These are phyloP conservation scores for Lycaon pictus DNA, from an alignment of 2,113 vertebrate species.

Conservation along the genomic window DNA sequence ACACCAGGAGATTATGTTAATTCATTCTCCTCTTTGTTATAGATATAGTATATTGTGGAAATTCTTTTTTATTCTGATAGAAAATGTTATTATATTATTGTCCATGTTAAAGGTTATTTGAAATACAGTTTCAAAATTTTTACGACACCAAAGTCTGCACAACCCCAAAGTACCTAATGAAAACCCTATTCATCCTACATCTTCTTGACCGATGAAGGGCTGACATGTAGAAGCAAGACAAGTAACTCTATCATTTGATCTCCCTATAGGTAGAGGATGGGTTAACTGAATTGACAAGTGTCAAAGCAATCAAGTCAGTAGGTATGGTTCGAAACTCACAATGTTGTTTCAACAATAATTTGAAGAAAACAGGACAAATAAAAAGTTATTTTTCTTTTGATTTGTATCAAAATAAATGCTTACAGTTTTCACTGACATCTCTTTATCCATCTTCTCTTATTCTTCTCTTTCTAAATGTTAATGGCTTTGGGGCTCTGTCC, in stretches of 20 bases:
- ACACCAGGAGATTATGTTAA: background rate
- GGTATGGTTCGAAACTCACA: background rate
- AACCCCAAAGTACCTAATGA: background rate
- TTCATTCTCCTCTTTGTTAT: background rate
- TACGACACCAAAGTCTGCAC: background rate
- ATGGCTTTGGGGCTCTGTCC: background rate
- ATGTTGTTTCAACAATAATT: background rate
- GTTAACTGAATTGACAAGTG: background rate
- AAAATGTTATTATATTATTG: background rate
- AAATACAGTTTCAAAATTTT: background rate
- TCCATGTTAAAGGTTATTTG: background rate
- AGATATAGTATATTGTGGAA: background rate
- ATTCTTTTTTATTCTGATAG: background rate
- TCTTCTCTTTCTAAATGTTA: background rate
- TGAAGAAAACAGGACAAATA: background rate
- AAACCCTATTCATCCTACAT: background rate
- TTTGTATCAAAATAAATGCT: background rate
- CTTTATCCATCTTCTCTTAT: background rate
- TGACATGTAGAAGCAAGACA: background rate
- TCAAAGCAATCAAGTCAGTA: constrained; percentile 54
- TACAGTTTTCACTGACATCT: background rate
- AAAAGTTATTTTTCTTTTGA: background rate
- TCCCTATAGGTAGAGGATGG: background rate
- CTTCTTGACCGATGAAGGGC: background rate
- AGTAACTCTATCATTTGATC: background rate